Base-by-base conservation (phyloP, 2,113 vertebrate species). In the Stigmatopora nigra region DNA sequence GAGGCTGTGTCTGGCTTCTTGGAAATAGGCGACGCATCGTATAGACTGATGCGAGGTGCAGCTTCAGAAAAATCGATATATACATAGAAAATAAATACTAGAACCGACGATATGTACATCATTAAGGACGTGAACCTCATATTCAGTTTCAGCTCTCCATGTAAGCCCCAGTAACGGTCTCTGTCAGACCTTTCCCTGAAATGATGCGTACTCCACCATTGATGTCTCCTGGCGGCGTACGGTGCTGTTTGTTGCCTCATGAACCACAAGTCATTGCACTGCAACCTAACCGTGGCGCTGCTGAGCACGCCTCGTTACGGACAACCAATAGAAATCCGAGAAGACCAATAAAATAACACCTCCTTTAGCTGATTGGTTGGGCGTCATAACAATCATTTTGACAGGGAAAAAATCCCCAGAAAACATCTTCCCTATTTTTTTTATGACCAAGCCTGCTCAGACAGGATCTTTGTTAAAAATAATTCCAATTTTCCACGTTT, bases 141-240 rank as follows among this genome's bases (percentile, higher is more conserved):
- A 72, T 72, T 84, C 57, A 41, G 63, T 78, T 68, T 88, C 87
- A 87, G 88, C 87, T 90, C 87, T 89, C 88, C 89, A 89, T 90
- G 82, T 84, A 88, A 79, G 84, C 80, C 77, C 73, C 79, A 73
- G 63, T 76, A 67, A 70, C 35, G 87, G 87, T 84, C 87, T 78
- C 62, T 70, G 36, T 86, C 84, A 88, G 87, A 88, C 87, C 86
- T 63, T 52, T 84, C 86, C 81, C 85, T 79, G 80, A 78, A 85
- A 81, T 63, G 77, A 82, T 56, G 64, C 79, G 73, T 83, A 74
- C 86, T 83, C 87, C 87, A 86, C 84, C 87, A 87, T 87, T 62
- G 78, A 80, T 80, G 77, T 88, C 78, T 70, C 73, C 70, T 73
- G 74, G 78, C 71, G 76, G 71, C 70, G 66, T 62, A 69, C 70